A percentile compares a stretch with the other conserved stretches of the same genome.
Conservation (phyloP, 2,113 vertebrate species). For the Rhinolophus sinicus region DNA sequence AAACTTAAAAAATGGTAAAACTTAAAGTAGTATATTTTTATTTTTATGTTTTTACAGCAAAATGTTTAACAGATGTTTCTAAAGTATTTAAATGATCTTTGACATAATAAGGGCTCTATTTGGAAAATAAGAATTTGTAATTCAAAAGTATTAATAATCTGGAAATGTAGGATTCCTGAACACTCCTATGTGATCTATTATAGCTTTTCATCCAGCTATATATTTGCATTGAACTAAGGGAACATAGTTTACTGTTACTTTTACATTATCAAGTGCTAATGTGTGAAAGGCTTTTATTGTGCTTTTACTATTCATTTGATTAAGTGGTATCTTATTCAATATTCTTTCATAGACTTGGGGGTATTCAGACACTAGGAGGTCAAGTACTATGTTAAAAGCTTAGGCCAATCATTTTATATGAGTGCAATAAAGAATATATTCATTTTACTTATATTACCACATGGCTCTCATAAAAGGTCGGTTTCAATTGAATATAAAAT, state of each 20-base stretch:
- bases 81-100: not conserved
- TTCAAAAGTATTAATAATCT: not conserved
- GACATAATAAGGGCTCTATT: not conserved
- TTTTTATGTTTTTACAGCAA: not conserved
- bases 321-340: conserved; percentile 65
- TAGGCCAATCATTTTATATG: conserved; percentile 84
- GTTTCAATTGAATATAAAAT: conserved; percentile 84
- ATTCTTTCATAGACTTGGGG: conserved; percentile 76
- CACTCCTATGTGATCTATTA: not conserved
- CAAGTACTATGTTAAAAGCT: conserved; percentile 84
- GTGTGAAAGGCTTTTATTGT: conserved; percentile 75
- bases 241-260: conserved; percentile 70
- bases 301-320: conserved; percentile 74
- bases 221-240: conserved; percentile 50
- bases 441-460: conserved; percentile 84
- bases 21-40: not conserved
- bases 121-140: not conserved
- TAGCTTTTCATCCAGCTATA: not conserved
- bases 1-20: not conserved
- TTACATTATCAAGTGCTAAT: conserved; percentile 73
- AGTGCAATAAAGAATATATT: conserved; percentile 85
- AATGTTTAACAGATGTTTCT: not conserved
- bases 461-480: conserved; percentile 86
- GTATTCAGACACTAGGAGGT: conserved; percentile 79
- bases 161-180: not conserved